phyloP scores from a whole-genome alignment of 2,113 vertebrate species.

The Tichodroma muraria region DNA sequence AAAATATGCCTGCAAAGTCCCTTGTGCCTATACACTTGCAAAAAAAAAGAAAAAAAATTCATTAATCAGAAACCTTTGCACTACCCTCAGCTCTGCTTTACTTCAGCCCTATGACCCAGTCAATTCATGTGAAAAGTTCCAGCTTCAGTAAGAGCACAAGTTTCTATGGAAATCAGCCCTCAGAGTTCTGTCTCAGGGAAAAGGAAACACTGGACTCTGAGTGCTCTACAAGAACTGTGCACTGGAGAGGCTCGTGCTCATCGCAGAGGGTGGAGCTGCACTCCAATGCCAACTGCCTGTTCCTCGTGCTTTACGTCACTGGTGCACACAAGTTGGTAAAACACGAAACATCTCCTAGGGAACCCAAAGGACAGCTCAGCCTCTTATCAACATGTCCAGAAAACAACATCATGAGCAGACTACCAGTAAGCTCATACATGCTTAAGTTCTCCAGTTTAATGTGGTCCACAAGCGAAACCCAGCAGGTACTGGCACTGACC shows the following conservation, averaged over 20 bases:
- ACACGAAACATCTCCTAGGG: not conserved
- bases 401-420: not conserved
- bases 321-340: not conserved
- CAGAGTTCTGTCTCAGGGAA: not conserved
- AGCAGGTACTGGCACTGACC: constrained; percentile 59
- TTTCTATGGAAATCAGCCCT: not conserved
- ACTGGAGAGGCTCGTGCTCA: not conserved
- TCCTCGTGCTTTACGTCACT: not conserved
- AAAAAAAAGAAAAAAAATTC: not conserved
- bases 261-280: not conserved
- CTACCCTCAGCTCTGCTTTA: not conserved
- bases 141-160: not conserved
- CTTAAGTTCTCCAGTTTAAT: constrained; percentile 41
- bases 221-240: not conserved
- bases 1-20: not conserved
- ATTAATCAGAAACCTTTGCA: not conserved
- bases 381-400: constrained; percentile 31
- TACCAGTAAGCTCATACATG: not conserved
- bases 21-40: not conserved
- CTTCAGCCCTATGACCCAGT: not conserved
- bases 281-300: not conserved
- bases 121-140: not conserved
- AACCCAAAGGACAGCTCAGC: not conserved
- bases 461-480: constrained; percentile 82
- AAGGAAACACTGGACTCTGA: not conserved